These are phyloP conservation scores for Datnioides undecimradiatus DNA, from an alignment of 2,113 vertebrate species.

Conservation along the genomic window DNA sequence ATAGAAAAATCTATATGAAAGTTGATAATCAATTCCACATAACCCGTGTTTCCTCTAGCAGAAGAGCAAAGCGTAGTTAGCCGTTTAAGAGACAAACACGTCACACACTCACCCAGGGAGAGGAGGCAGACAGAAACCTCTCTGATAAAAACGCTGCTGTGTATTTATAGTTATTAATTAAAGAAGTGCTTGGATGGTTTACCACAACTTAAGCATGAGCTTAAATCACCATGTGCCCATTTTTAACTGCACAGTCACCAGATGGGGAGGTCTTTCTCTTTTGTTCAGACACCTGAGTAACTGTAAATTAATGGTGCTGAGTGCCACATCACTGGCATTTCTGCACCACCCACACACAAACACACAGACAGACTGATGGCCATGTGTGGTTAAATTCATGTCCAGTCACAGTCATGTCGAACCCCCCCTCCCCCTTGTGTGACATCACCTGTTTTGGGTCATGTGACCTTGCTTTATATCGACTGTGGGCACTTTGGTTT, in stretches of 20 bases:
- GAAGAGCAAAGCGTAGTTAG: constrained; percentile 86
- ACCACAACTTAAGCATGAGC: constrained; percentile 99
- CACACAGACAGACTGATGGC: constrained; percentile 75
- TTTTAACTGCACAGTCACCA: constrained; percentile 76
- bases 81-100: constrained; percentile 84
- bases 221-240: constrained; percentile 89
- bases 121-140: constrained; percentile 87
- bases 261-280: constrained; percentile 53
- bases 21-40: constrained; percentile 98
- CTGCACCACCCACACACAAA: constrained; percentile 60
- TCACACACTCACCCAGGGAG: constrained; percentile 94
- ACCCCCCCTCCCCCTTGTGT: constrained; percentile 59
- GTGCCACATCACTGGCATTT: constrained; percentile 54
- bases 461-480: constrained; percentile 79
- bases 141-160: constrained; percentile 94
- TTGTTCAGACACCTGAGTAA: constrained; percentile 56
- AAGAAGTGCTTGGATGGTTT: constrained; percentile 99
- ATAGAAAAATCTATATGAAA: constrained; percentile 81
- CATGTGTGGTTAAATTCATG: constrained; percentile 61
- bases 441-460: constrained; percentile 80
- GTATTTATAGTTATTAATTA: constrained; percentile 99
- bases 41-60: constrained; percentile 93
- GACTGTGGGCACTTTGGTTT: constrained; percentile 76
- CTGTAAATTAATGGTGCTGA: constrained; percentile 58
- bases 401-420: constrained; percentile 46